Percentiles rank a stretch among this genome's conserved stretches.
Evolutionary conservation across 2,113 vertebrate genomes (phyloP).

Genomic region (Parus major): DNA sequence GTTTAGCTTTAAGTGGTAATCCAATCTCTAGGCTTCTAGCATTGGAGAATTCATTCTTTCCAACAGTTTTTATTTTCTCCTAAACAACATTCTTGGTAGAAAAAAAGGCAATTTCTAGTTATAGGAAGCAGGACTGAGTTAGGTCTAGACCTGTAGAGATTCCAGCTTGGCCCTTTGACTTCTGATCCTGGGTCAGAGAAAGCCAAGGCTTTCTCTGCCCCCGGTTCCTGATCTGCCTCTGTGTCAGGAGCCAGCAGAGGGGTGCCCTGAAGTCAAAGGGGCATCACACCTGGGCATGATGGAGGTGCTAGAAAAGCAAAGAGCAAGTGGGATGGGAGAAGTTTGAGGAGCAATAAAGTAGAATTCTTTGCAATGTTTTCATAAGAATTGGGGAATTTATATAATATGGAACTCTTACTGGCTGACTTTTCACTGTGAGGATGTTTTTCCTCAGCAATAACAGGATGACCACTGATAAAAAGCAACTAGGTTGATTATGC

Average conservation of each 20-base stretch:
- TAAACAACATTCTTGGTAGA: neutral
- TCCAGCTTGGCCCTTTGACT: neutral
- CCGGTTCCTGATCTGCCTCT: accelerated
- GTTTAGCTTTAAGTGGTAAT: neutral
- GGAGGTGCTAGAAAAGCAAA: neutral
- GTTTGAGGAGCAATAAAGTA: neutral
- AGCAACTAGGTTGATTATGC: neutral
- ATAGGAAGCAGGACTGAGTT: neutral
- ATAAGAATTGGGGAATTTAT: neutral
- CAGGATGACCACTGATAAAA: neutral
- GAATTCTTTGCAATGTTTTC: neutral
- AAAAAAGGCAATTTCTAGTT: neutral
- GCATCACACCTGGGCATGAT: neutral
- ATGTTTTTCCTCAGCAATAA: neutral
- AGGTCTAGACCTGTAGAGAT: neutral
- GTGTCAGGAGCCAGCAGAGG: neutral
- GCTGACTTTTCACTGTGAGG: neutral
- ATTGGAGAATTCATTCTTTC: neutral
- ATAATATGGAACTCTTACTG: neutral
- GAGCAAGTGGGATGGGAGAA: neutral
- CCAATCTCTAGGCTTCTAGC: neutral
- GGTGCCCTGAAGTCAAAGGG: neutral
- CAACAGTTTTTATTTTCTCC: neutral
- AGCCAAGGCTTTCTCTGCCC: neutral
- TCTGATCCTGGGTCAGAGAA: neutral